Evolutionary conservation across 2,888 invertebrate genomes (phyloP).

Genomic region (Patella pellucida): DNA sequence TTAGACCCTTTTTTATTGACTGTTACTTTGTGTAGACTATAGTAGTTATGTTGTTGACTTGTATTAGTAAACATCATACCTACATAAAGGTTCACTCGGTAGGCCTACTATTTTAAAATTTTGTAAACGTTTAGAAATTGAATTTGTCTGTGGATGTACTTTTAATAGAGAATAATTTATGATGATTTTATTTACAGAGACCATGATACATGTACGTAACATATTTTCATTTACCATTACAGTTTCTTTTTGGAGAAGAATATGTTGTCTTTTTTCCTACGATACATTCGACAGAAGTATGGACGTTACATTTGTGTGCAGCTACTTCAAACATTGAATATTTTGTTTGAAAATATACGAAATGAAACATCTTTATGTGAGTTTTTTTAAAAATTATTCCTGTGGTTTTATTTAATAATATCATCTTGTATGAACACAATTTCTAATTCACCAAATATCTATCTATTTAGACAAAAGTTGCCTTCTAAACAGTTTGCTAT

Average conservation of each 20-base stretch:
- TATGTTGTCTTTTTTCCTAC: conserved; percentile 97
- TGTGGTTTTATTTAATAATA: neutral
- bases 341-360: conserved; percentile 98
- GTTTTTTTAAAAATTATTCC: conserved; percentile 70
- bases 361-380: conserved; percentile 99
- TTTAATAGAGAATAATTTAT: too few relatives aligned
- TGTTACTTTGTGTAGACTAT: too few relatives aligned
- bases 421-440: neutral
- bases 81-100: too few relatives aligned
- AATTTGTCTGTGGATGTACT: too few relatives aligned
- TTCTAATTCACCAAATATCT: neutral
- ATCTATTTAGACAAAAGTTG: too few relatives aligned
- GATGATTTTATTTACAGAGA: too few relatives aligned
- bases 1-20: too few relatives aligned
- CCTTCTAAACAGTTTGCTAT: too few relatives aligned
- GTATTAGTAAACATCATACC: too few relatives aligned
- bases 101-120: too few relatives aligned
- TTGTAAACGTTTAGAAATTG: too few relatives aligned
- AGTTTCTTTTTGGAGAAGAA: conserved; percentile 99
- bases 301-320: conserved; percentile 98
- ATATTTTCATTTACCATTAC: conserved; percentile 75
- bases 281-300: conserved; percentile 97
- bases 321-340: conserved; percentile 96
- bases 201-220: conserved; percentile 23
- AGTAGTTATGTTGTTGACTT: too few relatives aligned